Percentiles rank a stretch among this genome's conserved stretches.
These are phyloP conservation scores for Ictidomys tridecemlineatus DNA, from an alignment of 2,113 vertebrate species.

Conservation along the genomic window DNA sequence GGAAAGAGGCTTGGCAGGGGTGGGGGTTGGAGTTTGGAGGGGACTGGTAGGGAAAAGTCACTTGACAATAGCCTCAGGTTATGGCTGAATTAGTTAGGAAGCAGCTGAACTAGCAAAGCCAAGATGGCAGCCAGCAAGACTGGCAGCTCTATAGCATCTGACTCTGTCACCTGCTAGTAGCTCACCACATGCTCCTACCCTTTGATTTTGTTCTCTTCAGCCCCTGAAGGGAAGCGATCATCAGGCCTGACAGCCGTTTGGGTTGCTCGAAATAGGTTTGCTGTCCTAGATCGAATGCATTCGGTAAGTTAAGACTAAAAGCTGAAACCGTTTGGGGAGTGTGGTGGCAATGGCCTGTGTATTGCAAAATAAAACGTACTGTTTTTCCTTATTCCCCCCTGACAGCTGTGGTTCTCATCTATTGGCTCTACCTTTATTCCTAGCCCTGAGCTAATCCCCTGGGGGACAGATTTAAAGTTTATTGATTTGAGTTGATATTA, in stretches of 20 bases:
- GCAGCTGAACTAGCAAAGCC: conserved; percentile 79
- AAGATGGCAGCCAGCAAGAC: conserved; percentile 72
- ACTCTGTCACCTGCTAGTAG: conserved; percentile 76
- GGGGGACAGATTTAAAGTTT: neutral
- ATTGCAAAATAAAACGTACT: neutral
- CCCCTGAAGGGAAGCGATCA: conserved; percentile 97
- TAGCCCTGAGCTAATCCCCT: neutral
- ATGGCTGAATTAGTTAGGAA: conserved; percentile 78
- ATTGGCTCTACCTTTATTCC: neutral
- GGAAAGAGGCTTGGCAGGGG: conserved; percentile 75
- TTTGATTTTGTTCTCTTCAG: conserved; percentile 85
- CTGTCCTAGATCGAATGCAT: conserved; percentile 98
- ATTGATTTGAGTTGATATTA: neutral
- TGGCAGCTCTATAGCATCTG: conserved; percentile 65
- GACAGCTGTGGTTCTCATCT: neutral
- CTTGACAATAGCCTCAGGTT: conserved; percentile 80
- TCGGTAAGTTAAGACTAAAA: conserved; percentile 89
- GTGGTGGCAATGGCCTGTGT: neutral
- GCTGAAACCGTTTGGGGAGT: neutral
- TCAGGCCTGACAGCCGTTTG: conserved; percentile 98
- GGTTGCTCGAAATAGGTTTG: conserved; percentile 98
- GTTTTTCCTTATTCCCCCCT: neutral
- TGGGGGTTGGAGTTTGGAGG: conserved; percentile 58
- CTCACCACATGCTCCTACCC: conserved; percentile 64
- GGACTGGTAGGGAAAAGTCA: conserved; percentile 68